Evolutionary conservation across 1,140 invertebrate species (phyloP).

Genomic region (Trachymyrmex cornetzi): DNA sequence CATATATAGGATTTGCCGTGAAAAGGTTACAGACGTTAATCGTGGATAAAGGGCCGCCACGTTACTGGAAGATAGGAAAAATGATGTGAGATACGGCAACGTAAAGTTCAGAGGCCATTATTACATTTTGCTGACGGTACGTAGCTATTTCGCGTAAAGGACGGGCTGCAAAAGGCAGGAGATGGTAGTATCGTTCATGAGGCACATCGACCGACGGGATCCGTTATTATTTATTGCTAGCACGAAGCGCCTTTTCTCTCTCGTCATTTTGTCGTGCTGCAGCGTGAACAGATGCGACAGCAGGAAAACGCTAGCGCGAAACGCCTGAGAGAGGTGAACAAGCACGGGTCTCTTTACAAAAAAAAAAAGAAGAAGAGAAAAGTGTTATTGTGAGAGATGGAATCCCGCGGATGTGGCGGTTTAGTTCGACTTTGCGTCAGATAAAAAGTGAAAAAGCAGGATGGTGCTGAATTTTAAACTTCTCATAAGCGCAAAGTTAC

Average conservation of each 20-base stretch:
- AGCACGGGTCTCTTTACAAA: conserved; percentile 22
- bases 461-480: conserved; percentile 56
- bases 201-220: conserved; percentile 55
- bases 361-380: neutral
- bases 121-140: conserved; percentile 71
- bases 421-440: conserved; percentile 34
- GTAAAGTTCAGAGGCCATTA: conserved; percentile 76
- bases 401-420: conserved; percentile 33
- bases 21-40: conserved; percentile 36
- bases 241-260: conserved; percentile 48
- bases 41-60: neutral
- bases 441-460: conserved; percentile 56
- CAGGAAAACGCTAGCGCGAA: conserved; percentile 23
- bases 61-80: conserved; percentile 36
- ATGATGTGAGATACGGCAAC: conserved; percentile 70
- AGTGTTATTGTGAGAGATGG: conserved; percentile 35
- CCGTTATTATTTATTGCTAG: conserved; percentile 72
- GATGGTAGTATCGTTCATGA: conserved; percentile 47
- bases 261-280: conserved; percentile 24
- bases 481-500: conserved; percentile 31
- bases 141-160: conserved; percentile 51
- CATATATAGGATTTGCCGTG: neutral
- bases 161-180: conserved; percentile 37
- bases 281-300: conserved; percentile 41
- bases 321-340: conserved; percentile 16